Base-by-base conservation (phyloP, 2,797 vertebrate species). In the Schizothorax lantsangensis region DNA sequence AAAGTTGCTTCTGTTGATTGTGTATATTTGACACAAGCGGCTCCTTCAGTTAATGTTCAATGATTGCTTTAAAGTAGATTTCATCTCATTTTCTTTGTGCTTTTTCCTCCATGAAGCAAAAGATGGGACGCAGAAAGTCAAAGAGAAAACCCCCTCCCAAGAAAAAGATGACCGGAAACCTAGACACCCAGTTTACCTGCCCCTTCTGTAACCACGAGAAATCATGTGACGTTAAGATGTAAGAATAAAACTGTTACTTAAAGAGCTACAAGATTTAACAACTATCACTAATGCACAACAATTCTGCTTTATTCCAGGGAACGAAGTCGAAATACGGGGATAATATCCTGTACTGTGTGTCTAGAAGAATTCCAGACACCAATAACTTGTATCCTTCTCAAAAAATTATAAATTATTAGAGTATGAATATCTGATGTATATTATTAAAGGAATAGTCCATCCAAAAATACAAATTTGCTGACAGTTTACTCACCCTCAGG, bases 131-230 rank as follows among this genome's bases (percentile, higher is more conserved):
- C 89, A 95, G 97, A 54, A 98, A 98, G 90, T 98, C 97, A 0
- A 98, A 99, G 92, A 93, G 97, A 91, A 98, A 98, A 94, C 97
- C 97, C 0, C 97, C 97, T 2, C 95, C 97, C 0, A 98, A 98
- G 93, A 98, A 98, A 92, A 98, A 97, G 91, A 93, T 98, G 96
- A 98, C 97, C 0, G 97, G 97, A 21, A 97, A 97, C 43, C 91
- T 98, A 90, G 97, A 97, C 75, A 96, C 96, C 4, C 97, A 98
- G 93, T 99, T 99, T 79, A 98, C 98, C 30, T 99, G 98, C 87
- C 98, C 97, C 0, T 99, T 99, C 94, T 99, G 98, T 91, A 99
- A 98, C 91, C 97, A 99, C 86, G 97, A 98, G 93, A 98, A 98
- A 71, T 98, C 97, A 0, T 99, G 97, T 71, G 97, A 98, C 0